Evolutionary conservation across 2,888 invertebrate genomes (phyloP).

Genomic region (Cephus runcator): DNA sequence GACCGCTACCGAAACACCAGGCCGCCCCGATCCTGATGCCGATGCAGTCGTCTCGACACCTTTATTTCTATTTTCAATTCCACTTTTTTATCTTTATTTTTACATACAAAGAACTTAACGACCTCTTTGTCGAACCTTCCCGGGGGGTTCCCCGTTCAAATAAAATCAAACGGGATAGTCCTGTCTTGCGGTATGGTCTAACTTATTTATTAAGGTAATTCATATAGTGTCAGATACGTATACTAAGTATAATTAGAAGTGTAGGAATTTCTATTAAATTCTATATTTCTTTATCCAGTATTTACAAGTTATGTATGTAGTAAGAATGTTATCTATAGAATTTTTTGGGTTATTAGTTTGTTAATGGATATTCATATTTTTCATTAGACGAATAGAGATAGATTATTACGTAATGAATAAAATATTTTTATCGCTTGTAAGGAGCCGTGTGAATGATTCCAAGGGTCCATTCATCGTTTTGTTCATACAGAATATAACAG

Average conservation of each 20-base stretch:
- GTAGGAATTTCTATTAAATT: no score
- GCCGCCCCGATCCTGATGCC: background rate
- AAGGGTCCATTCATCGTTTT: background rate
- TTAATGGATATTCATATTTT: background rate
- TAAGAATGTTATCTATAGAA: background rate
- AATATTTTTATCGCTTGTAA: background rate
- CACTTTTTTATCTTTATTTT: background rate
- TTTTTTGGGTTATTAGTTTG: background rate
- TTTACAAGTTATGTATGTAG: background rate
- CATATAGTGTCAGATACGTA: background rate
- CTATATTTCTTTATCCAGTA: background rate
- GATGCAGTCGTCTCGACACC: slow-evolving; percentile 7
- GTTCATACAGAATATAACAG: background rate
- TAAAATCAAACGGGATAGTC: background rate
- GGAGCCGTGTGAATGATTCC: background rate
- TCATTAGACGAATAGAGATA: background rate
- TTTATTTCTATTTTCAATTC: slow-evolving; percentile 5
- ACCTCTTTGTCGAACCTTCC: background rate
- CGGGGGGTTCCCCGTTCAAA: background rate
- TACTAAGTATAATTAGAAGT: background rate
- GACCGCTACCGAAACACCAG: slow-evolving; percentile 42
- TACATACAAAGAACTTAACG: background rate
- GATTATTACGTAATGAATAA: background rate
- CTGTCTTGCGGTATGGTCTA: background rate
- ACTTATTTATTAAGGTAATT: background rate